Evolutionary conservation across 92 coral and sea anemone genomes (phyloP).

Genomic region (Epizoanthus scotinus): DNA sequence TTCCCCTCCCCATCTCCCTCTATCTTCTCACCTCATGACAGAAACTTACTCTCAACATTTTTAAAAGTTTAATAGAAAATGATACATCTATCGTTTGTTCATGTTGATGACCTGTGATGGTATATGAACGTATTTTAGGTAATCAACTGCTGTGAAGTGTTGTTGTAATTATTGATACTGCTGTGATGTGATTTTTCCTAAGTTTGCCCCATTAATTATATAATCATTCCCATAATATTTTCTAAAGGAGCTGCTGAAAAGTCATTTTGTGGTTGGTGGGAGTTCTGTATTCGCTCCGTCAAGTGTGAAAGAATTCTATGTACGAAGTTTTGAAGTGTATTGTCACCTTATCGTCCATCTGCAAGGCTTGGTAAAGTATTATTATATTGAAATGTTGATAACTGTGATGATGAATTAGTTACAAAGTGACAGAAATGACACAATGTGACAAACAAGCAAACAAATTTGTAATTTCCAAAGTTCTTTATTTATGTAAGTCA

Average conservation of each 20-base stretch:
- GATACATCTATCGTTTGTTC: too few species aligned
- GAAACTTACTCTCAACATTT: too few species aligned
- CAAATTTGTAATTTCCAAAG: too few species aligned
- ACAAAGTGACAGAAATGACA: too few species aligned
- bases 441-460: too few species aligned
- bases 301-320: slow-evolving; percentile 56
- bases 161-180: not conserved
- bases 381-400: not conserved
- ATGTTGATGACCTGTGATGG: too few species aligned
- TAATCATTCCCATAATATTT: not conserved
- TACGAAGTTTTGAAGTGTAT: slow-evolving; percentile 67
- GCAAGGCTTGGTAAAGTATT: slow-evolving; percentile 67
- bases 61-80: too few species aligned
- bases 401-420: too few species aligned
- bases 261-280: slow-evolving; percentile 3
- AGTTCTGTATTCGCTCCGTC: not conserved
- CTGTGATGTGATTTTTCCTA: not conserved
- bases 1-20: too few species aligned
- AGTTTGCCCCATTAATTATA: too few species aligned
- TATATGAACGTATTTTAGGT: not conserved
- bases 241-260: slow-evolving; percentile 38
- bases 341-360: slow-evolving; percentile 85
- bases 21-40: too few species aligned
- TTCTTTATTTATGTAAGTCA: too few species aligned
- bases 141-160: not conserved